Conservation (phyloP, 2,797 vertebrate genomes). For the Poeciliopsis presidionis region DNA sequence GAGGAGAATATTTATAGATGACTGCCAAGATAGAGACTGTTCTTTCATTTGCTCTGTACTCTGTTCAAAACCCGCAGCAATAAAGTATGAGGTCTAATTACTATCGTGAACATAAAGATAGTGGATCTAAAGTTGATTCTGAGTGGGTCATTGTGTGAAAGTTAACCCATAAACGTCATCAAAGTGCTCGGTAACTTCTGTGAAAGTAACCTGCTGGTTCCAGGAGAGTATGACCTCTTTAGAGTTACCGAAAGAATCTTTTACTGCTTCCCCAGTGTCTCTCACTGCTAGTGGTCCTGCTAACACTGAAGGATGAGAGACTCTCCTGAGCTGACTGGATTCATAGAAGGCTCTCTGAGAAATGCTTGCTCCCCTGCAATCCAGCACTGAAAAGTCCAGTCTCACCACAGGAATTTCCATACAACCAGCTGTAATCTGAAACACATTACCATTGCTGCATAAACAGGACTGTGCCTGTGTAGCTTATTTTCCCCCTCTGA, state of each 20-base stretch:
- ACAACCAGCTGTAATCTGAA: constrained; percentile 93
- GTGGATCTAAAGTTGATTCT: constrained; percentile 11
- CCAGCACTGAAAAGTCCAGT: constrained; percentile 84
- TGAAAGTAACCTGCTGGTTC: not conserved
- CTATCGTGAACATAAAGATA: not conserved
- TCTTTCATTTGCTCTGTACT: constrained; percentile 20
- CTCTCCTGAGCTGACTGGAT: constrained; percentile 67
- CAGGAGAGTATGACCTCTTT: not conserved
- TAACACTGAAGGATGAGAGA: constrained; percentile 69
- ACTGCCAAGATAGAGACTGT: constrained; percentile 30
- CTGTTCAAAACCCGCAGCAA: constrained; percentile 16
- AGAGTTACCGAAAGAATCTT: not conserved
- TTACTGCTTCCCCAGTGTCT: not conserved
- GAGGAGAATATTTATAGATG: constrained; percentile 61
- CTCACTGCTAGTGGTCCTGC: constrained; percentile 28
- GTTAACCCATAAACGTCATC: not conserved
- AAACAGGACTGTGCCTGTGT: constrained; percentile 85
- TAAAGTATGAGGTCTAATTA: constrained; percentile 6
- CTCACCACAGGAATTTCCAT: constrained; percentile 95
- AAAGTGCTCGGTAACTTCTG: not conserved
- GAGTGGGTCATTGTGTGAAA: not conserved
- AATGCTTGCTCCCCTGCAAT: constrained; percentile 57
- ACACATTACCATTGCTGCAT: constrained; percentile 90
- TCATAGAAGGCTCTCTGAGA: constrained; percentile 52
- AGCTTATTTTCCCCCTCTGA: constrained; percentile 77